Evolutionary conservation across 30 jellyfish, hydroid and myxozoan species (phyloP).

Genomic region (Aurelia coerulea): DNA sequence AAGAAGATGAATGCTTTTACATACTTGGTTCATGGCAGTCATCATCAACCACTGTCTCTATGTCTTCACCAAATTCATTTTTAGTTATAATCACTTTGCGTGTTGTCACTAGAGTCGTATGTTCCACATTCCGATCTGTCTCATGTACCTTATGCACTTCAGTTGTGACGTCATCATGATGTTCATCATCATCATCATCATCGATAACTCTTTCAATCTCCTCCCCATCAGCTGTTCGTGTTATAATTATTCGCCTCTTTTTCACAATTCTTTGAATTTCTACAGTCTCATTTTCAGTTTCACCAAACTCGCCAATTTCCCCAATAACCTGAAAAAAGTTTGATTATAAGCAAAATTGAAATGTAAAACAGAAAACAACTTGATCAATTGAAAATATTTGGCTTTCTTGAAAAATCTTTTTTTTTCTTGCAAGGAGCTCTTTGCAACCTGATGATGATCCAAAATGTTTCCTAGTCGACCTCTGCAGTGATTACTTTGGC

Average conservation of each 20-base stretch:
- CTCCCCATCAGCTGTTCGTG: slow-evolving; percentile 33
- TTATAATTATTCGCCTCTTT: slow-evolving; percentile 45
- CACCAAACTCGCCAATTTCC: slow-evolving; percentile 62
- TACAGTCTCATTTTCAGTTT: slow-evolving; percentile 41
- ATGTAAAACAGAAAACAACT: not conserved
- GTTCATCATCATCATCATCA: slow-evolving; percentile 7
- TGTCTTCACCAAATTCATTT: slow-evolving; percentile 66
- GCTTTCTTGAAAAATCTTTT: too few relatives aligned
- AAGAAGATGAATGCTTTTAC: not conserved
- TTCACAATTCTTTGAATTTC: slow-evolving; percentile 53
- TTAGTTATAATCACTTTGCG: slow-evolving; percentile 47
- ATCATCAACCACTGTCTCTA: slow-evolving; percentile 49
- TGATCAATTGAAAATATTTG: not conserved
- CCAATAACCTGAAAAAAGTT: slow-evolving; percentile 46
- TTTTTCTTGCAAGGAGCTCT: too few relatives aligned
- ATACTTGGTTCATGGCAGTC: not conserved
- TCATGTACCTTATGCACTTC: not conserved
- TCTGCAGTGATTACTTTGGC: too few relatives aligned
- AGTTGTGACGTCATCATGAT: not conserved
- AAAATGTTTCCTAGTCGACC: too few relatives aligned
- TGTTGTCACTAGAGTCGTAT: slow-evolving; percentile 40
- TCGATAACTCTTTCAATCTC: slow-evolving; percentile 11
- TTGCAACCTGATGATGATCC: too few relatives aligned
- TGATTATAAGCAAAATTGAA: not conserved
- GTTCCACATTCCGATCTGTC: not conserved